phyloP scores from a whole-genome alignment of 2,888 invertebrate species.

The Torymus tubicola region DNA sequence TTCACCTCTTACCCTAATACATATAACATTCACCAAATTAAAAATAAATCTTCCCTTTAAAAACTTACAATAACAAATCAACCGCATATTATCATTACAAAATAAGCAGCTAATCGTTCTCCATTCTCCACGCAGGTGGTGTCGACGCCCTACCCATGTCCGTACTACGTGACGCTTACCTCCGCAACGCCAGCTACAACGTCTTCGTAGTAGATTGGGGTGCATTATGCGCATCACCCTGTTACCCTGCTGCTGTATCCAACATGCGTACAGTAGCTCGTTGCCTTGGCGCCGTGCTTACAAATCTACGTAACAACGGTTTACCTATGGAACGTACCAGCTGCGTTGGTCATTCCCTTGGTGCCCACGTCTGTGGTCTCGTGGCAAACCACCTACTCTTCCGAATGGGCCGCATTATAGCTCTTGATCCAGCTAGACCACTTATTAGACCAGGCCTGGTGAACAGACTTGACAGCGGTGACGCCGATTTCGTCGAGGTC shows the following conservation, averaged over 20 bases:
- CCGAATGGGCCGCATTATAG: slow-evolving; percentile 85
- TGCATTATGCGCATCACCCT: slow-evolving; percentile 83
- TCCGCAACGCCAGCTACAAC: slow-evolving; percentile 85
- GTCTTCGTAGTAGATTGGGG: slow-evolving; percentile 89
- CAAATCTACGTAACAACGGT: slow-evolving; percentile 82
- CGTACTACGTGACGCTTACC: slow-evolving; percentile 86
- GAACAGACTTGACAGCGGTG: slow-evolving; percentile 83
- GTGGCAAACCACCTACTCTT: slow-evolving; percentile 85
- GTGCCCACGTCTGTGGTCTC: slow-evolving; percentile 87
- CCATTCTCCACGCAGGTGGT: slow-evolving; percentile 76
- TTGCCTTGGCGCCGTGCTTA: slow-evolving; percentile 83
- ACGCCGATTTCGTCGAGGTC: slow-evolving; percentile 87
- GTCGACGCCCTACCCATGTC: slow-evolving; percentile 85
- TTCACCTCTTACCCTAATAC: no score
- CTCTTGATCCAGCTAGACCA: slow-evolving; percentile 87
- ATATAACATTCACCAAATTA: no score
- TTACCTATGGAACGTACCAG: slow-evolving; percentile 82
- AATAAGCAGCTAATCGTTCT: background rate
- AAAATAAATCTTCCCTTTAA: no score
- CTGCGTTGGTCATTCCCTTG: slow-evolving; percentile 87
- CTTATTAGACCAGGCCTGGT: slow-evolving; percentile 82
- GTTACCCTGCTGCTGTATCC: slow-evolving; percentile 86
- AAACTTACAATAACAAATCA: no score
- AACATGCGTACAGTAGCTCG: slow-evolving; percentile 85
- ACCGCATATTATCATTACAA: no score